phyloP scores from a whole-genome alignment of 2,888 invertebrate species.

The Chorisops tibialis region DNA sequence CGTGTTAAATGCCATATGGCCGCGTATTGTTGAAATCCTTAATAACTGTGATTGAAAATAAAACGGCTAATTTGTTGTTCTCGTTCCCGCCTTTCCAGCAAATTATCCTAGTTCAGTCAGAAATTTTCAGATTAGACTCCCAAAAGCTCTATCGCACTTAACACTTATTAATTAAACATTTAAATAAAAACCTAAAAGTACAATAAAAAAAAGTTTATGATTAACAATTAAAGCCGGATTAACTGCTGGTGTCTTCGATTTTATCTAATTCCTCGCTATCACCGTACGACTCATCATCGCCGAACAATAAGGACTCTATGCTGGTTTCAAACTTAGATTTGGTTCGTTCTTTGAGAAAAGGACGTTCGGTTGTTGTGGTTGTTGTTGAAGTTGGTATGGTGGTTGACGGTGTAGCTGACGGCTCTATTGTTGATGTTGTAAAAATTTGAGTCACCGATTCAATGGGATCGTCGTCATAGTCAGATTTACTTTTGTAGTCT shows the following conservation, averaged over 20 bases:
- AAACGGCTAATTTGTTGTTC: too few species aligned
- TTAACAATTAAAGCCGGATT: neutral
- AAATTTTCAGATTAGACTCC: constrained; percentile 50
- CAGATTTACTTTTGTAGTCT: constrained; percentile 39
- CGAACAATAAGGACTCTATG: constrained; percentile 48
- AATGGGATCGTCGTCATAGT: neutral
- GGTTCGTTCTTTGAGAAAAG: constrained; percentile 34
- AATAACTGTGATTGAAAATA: too few species aligned
- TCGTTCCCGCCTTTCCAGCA: neutral
- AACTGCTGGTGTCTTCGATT: constrained; percentile 28
- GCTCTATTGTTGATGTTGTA: neutral
- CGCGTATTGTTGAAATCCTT: too few species aligned
- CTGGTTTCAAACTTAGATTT: constrained; percentile 49
- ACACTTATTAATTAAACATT: neutral
- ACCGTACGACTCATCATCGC: constrained; percentile 44
- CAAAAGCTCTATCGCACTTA: constrained; percentile 43
- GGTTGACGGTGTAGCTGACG: constrained; percentile 3
- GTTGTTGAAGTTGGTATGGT: constrained; percentile 35
- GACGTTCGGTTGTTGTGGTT: constrained; percentile 6
- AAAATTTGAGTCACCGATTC: neutral
- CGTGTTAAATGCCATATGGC: neutral
- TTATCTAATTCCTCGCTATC: constrained; percentile 30
- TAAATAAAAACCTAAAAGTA: constrained; percentile 9
- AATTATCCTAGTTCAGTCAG: neutral
- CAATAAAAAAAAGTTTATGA: neutral